Base-by-base conservation (phyloP, 2,113 vertebrate species). In the Stegastes partitus region DNA sequence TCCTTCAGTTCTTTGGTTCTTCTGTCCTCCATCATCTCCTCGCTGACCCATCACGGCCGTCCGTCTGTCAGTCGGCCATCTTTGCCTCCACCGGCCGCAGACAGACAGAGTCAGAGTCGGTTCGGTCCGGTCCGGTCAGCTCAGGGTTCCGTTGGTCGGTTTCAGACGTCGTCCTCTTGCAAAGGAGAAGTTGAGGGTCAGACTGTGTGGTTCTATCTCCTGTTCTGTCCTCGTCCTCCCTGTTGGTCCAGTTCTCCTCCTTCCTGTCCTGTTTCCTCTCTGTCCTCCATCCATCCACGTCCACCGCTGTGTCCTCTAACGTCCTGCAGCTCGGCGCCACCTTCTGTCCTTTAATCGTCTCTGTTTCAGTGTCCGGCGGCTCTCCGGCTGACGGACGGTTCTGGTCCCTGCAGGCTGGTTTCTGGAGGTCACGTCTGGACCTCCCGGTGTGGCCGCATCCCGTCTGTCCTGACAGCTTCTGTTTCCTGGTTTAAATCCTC, bases 181-280 rank as follows among this genome's bases (percentile, higher is more conserved):
- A 87, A 85, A 89, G 84, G 84, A 87, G 82, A 85, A 72, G 76
- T 67, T 76, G 87, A 87, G 84, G 82, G 82, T 87, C 87, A 87
- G 79, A 77, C 66, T 89, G 84, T 87, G 87, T 85, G 87, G 84
- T 89, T 28, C 80, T 63, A 80, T 50, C 26, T 69, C 53, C 4
- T 0, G 12, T 47, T 12, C 21, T 51, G 19, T 49, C 3, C 0
- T 6, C 2, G 63, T 72, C 37, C 0, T 18, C 86, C 50, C 53
- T 74, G 54, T 54, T 5, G 0, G 12, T 47, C n/a, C n/a, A 51
- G 19, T 39, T 1, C 0, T 6, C 4, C 2, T 47, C 25, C 0
- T 14, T 83, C 50, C 66, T 77, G 74, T 47, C 39, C 39, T 15
- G 11, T 25, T 34, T 68, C 23, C 18, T 42, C 16, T 23, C 12